Evolutionary conservation across 1,140 invertebrate genomes (phyloP), one percentile per base, ranked within the genome.

Genomic region (Coenobita brevimanus): DNA sequence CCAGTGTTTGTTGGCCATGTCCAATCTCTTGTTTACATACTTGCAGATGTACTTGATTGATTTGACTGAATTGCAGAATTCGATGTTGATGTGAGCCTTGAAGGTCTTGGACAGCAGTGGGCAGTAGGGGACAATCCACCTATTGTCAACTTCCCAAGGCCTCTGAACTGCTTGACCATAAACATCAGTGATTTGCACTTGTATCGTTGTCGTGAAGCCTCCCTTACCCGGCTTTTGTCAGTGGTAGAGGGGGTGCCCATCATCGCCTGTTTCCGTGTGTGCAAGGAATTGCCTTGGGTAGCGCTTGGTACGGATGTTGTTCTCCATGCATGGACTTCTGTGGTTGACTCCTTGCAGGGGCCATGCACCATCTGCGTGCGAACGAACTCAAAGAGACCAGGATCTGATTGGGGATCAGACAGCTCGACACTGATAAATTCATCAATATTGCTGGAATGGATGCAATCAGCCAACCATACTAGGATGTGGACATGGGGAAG

Each of bases 351-450:
- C 54, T 3, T 87, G 57, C 89, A 90, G 24, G 89, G 83, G 69
- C 90, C 85, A 86, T 90, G 90, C 38, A 90, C 78, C 86, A 86
- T 89, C n/a, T 90, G 27, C 27, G 30, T 80, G 10, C 60, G 78
- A 17, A 87, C 41, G 36, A 87, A 54, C 4, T n/a, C 0, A 64
- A 75, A 24, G 6, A 89, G 60, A 15, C 50, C 60, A 21, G 27
- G 75, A 36, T 75, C 36, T 6, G 13, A 8, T 27, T 75, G 27
- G 17, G 71, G 8, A 41, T 75, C 36, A 3, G 1, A 24, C 24
- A 38, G 38, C 43, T 75, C 8, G 17, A 41, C 0, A n/a, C 30
- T 33, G 27, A 75, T 75, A 0, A 43, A 33, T n/a, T 13, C 43
- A n/a, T 13, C 43, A 8, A 38, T 41, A 41, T 21, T 75, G 13